phyloP scores from a whole-genome alignment of 1,140 invertebrate species.

The Drosophila persimilis region DNA sequence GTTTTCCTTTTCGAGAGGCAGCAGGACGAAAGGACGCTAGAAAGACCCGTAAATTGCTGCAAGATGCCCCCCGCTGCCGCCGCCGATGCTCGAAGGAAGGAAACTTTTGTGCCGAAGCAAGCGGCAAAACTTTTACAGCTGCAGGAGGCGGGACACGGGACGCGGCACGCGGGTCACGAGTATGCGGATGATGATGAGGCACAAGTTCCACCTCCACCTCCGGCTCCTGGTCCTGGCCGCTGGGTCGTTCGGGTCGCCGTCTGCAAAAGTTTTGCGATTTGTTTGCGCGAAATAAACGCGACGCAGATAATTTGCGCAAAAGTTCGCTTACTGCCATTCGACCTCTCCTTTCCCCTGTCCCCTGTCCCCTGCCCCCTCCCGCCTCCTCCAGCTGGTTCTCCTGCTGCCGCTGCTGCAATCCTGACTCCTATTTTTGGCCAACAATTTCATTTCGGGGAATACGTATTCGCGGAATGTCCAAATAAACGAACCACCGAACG shows the following conservation, averaged over 20 bases:
- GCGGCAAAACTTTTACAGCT: slow-evolving; percentile 64
- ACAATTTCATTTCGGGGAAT: slow-evolving; percentile 47
- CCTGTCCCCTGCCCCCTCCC: not conserved
- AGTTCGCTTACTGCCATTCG: slow-evolving; percentile 32
- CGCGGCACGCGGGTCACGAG: not conserved
- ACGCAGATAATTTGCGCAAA: slow-evolving; percentile 80
- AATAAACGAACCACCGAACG: slow-evolving; percentile 24
- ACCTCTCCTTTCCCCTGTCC: not conserved
- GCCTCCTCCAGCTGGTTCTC: not conserved
- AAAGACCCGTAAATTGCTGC: slow-evolving; percentile 75
- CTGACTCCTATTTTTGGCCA: slow-evolving; percentile 23
- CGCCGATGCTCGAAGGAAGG: slow-evolving; percentile 13
- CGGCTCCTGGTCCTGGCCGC: slow-evolving; percentile 14
- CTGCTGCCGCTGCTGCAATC: not conserved
- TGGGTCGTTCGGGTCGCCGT: slow-evolving; percentile 37
- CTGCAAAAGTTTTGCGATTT: slow-evolving; percentile 76
- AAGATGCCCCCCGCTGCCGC: slow-evolving; percentile 59
- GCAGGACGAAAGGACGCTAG: slow-evolving; percentile 16
- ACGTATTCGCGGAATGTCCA: slow-evolving; percentile 39
- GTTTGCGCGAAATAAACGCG: slow-evolving; percentile 80
- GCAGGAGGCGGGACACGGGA: slow-evolving; percentile 21
- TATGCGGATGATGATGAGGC: slow-evolving; percentile 10
- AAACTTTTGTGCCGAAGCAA: slow-evolving; percentile 44
- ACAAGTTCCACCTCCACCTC: slow-evolving; percentile 8
- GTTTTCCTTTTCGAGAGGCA: slow-evolving; percentile 42